Percentiles rank a stretch among this genome's conserved stretches.
These are phyloP conservation scores for Acanthaster planci DNA, from an alignment of 35 echinoderm and acorn worm genomes.

Conservation along the genomic window DNA sequence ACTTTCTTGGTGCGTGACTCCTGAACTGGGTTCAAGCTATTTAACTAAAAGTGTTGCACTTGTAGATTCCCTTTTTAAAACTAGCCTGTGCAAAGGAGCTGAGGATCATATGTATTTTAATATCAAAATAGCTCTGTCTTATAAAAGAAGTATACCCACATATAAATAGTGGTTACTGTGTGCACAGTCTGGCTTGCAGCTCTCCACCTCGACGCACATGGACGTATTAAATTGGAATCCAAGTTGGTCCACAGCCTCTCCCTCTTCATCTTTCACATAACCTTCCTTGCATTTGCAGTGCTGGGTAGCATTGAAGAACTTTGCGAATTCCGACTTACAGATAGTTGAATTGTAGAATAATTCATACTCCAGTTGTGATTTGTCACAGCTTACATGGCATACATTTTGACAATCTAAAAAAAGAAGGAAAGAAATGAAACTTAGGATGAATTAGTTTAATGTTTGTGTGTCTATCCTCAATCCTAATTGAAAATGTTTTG, in stretches of 20 bases:
- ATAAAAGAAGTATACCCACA: not conserved
- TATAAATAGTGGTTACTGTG: not conserved
- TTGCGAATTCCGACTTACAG: constrained; percentile 5
- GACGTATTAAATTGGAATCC: constrained; percentile 13
- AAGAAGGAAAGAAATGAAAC: not conserved
- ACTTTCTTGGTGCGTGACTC: no score
- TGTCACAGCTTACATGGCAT: not conserved
- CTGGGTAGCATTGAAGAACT: not conserved
- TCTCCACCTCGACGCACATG: constrained; percentile 8
- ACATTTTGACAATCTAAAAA: not conserved
- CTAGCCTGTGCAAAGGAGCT: no score
- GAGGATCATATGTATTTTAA: no score
- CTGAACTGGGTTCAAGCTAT: no score
- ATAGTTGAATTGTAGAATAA: not conserved
- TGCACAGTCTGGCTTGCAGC: not conserved
- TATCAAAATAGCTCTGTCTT: no score
- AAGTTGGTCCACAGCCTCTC: not conserved
- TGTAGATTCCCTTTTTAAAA: no score
- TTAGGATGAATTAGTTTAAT: no score
- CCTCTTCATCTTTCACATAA: not conserved
- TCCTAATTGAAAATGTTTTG: no score
- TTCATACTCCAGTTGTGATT: not conserved
- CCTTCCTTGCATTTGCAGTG: not conserved
- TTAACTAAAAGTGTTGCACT: no score
- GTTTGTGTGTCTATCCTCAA: no score